Evolutionary conservation across 2,888 invertebrate species (phyloP), one percentile per base, ranked within the genome.

Genomic region (Dolomedes plantarius): DNA sequence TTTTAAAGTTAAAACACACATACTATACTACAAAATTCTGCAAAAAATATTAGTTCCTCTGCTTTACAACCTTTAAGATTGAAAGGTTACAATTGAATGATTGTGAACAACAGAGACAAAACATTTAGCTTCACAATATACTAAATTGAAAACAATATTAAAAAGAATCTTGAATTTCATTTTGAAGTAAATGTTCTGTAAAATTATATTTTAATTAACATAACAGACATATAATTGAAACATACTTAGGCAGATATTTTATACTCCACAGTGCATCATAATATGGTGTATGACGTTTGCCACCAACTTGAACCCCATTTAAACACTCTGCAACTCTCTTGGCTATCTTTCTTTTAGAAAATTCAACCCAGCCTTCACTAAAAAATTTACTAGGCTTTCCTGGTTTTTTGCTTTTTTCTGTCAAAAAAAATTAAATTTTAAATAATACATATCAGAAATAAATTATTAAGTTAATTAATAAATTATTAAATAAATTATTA

Each of bases 301-400:
- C 94, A 5, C 96, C 96, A 72, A 98, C 95, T 86, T 87, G 95
- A 76, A 94, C 95, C 90, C 96, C 97, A 91, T 99, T 98, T n/a
- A 99, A 91, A 72, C 93, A 92, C 0, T 92, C 91, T 0, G 97
- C 97, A n/a, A 98, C 95, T 90, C 94, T 93, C 91, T 98, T 98
- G 0, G 98, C 98, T 1, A 95, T 93, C 89, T 94, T 94, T 91
- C 98, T 98, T 89, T 95, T 95, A 90, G 95, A 94, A 91, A 97
- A 98, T 91, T 98, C 98, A 0, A 98, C 94, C 98, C 98, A 98
- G 0, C 98, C 98, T 93, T 98, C 98, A 0, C 95, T 94, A 89
- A 96, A 97, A 90, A 68, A 74, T 27, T 78, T 81, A 39, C 87
- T 82, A 0, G 86, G 85, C 80, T 88, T 86, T 5, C 87, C 83